Conservation (phyloP, 2,888 invertebrate species). For the Piscicola geometra region DNA sequence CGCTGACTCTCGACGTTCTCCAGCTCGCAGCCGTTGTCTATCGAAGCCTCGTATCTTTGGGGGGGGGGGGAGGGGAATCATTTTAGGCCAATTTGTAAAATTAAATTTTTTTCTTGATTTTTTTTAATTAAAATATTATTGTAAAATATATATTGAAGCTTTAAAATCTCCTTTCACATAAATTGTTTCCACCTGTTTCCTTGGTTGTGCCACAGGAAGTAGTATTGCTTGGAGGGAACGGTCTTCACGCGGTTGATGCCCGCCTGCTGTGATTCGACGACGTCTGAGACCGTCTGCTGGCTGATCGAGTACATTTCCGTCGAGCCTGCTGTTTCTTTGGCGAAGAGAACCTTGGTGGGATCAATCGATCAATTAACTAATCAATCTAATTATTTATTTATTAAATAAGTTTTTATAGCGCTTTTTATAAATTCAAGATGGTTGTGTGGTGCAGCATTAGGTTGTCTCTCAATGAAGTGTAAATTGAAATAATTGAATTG, state of each 20-base stretch:
- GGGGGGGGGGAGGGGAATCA: not conserved
- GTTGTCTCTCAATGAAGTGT: no score
- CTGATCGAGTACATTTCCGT: conserved; percentile 31
- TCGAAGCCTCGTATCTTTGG: conserved; percentile 20
- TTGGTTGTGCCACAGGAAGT: conserved; percentile 30
- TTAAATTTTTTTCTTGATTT: no score
- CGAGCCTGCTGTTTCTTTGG: conserved; percentile 27
- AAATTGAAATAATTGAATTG: no score
- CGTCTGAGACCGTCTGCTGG: conserved; percentile 30
- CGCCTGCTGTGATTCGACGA: conserved; percentile 23
- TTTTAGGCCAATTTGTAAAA: no score
- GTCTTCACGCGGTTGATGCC: conserved; percentile 18
- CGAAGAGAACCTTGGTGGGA: not conserved
- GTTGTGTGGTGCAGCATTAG: no score
- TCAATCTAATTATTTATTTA: no score
- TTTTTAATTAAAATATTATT: not conserved
- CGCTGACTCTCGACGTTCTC: conserved; percentile 51
- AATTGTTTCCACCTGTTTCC: conserved; percentile 29
- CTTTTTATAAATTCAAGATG: no score
- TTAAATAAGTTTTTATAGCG: no score
- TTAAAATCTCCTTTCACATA: no score
- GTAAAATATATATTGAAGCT: no score
- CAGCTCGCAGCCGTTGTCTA: conserved; percentile 62
- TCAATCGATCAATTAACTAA: no score
- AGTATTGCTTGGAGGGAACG: conserved; percentile 19